Evolutionary conservation across 2,888 invertebrate species (phyloP).

Genomic region (Melanchra persicariae): DNA sequence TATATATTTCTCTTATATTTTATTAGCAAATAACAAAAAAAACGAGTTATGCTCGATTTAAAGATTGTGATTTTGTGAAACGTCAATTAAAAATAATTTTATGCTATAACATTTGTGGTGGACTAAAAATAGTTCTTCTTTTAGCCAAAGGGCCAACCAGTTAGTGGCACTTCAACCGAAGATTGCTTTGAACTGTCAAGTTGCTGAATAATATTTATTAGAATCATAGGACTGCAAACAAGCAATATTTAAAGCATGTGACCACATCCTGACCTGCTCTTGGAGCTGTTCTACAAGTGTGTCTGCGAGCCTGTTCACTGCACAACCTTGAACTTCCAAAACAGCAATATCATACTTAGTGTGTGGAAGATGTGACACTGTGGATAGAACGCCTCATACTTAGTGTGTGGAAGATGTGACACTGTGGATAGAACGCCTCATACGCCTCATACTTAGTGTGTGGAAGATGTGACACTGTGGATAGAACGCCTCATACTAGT

Average conservation of each 20-base stretch:
- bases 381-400: background rate
- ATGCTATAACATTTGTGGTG: background rate
- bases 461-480: too few relatives aligned
- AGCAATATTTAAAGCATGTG: background rate
- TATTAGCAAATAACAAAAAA: background rate
- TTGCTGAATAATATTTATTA: background rate
- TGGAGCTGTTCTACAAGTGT: too few relatives aligned
- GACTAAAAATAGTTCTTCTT: background rate
- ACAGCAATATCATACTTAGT: slow-evolving; percentile 3
- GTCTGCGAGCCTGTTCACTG: background rate
- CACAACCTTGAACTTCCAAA: background rate
- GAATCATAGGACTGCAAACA: background rate
- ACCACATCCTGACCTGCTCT: background rate
- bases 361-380: background rate
- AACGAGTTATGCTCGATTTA: slow-evolving; percentile 1
- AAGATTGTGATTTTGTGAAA: slow-evolving; percentile 16
- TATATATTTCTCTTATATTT: background rate
- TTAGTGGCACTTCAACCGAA: background rate
- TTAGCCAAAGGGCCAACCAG: background rate
- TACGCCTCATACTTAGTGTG: too few relatives aligned
- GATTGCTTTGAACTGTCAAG: slow-evolving; percentile 10
- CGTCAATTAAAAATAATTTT: background rate
- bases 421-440: too few relatives aligned
- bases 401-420: too few relatives aligned
- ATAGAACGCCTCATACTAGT: too few relatives aligned